Evolutionary conservation across 2,888 invertebrate species (phyloP).

Genomic region (Eupithecia pulchellata): DNA sequence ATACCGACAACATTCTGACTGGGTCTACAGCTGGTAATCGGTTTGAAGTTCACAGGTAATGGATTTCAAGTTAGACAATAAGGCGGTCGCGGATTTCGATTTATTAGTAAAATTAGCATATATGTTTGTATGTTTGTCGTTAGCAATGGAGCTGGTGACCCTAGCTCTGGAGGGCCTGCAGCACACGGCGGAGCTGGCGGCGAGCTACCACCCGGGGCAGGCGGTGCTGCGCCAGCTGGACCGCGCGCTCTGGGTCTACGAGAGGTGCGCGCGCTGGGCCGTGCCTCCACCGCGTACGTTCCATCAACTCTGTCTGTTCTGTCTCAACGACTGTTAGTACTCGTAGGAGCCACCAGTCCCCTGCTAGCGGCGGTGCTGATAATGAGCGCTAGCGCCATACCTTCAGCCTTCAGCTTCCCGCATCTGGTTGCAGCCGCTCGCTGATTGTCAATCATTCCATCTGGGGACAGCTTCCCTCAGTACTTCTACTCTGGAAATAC

Average conservation of each 20-base stretch:
- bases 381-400: neutral
- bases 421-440: neutral
- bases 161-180: slow-evolving; percentile 69
- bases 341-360: neutral
- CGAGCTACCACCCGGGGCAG: slow-evolving; percentile 80
- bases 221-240: slow-evolving; percentile 73
- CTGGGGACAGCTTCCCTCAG: too few species aligned
- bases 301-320: too few species aligned
- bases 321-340: too few species aligned
- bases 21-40: too few species aligned
- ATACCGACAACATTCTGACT: too few species aligned
- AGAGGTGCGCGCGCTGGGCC: slow-evolving; percentile 86
- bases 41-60: too few species aligned
- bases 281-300: slow-evolving; percentile 79
- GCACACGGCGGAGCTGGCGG: slow-evolving; percentile 68
- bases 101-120: neutral
- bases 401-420: neutral
- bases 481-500: neutral
- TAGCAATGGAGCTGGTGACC: slow-evolving; percentile 74
- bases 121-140: slow-evolving; percentile 9
- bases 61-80: too few species aligned
- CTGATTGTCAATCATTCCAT: too few species aligned
- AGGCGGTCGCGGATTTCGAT: neutral
- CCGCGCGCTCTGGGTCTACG: slow-evolving; percentile 80
- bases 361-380: neutral